Evolutionary conservation across 2,888 invertebrate genomes (phyloP).

Genomic region (Tridacna gigas): DNA sequence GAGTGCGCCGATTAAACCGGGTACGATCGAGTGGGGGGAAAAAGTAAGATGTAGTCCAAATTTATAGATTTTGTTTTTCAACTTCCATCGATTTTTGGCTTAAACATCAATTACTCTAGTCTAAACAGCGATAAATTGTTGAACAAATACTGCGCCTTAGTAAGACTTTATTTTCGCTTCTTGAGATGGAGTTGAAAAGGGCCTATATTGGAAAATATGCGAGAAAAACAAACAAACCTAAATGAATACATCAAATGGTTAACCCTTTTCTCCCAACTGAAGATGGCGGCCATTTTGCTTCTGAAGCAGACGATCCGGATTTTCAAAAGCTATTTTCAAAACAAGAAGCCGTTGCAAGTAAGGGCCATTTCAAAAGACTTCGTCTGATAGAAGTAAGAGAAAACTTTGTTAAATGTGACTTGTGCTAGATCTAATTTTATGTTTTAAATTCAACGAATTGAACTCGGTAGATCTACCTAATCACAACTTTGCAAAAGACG

Average conservation of each 20-base stretch:
- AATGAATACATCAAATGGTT: slow-evolving; percentile 29
- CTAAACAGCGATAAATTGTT: slow-evolving; percentile 32
- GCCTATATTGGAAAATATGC: slow-evolving; percentile 32
- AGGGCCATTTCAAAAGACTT: background rate
- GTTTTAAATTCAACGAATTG: too few species aligned
- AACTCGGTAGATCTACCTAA: too few species aligned
- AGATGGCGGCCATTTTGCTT: background rate
- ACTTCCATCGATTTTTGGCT: slow-evolving; percentile 32
- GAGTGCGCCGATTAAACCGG: background rate
- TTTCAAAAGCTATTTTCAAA: background rate
- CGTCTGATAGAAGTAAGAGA: background rate
- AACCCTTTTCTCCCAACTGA: slow-evolving; percentile 11
- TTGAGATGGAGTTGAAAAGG: slow-evolving; percentile 30
- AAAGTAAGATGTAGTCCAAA: slow-evolving; percentile 26
- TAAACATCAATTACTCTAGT: slow-evolving; percentile 24
- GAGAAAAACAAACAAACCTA: slow-evolving; percentile 29
- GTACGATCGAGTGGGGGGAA: background rate
- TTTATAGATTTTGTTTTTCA: slow-evolving; percentile 31
- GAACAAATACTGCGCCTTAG: slow-evolving; percentile 24
- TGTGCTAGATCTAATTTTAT: too few species aligned
- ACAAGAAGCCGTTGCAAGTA: background rate
- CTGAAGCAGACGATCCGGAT: background rate
- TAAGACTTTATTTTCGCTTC: slow-evolving; percentile 27
- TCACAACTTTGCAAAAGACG: too few species aligned
- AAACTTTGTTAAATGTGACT: too few species aligned